Conservation (phyloP, 2,797 vertebrate genomes). For the Myotis findleyi region DNA sequence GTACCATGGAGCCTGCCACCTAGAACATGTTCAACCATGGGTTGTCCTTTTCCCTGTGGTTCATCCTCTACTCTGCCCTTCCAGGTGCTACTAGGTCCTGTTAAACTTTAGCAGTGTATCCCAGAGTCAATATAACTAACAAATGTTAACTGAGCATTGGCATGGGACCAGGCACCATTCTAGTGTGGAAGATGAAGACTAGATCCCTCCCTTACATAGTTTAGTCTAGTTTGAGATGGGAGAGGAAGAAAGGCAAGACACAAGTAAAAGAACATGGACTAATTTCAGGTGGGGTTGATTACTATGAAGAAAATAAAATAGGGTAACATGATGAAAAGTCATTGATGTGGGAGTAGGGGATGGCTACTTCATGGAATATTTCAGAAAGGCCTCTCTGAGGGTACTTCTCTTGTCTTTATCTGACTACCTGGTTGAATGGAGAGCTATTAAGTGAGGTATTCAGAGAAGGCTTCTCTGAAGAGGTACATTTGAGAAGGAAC, state of each 20-base stretch:
- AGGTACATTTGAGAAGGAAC: not conserved
- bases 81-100: not conserved
- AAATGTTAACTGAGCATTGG: not conserved
- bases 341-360: not conserved
- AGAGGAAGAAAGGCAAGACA: not conserved
- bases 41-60: no score
- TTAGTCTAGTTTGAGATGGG: not conserved
- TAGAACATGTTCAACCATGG: not conserved
- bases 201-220: not conserved
- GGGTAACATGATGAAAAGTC: not conserved
- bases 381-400: not conserved
- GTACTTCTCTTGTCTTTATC: not conserved
- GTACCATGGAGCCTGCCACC: accelerated
- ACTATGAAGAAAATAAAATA: not conserved
- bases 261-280: not conserved
- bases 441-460: not conserved
- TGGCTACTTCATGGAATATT: not conserved
- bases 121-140: not conserved
- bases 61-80: not conserved
- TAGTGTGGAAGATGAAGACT: no score
- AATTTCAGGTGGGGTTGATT: not conserved
- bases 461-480: not conserved
- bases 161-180: not conserved
- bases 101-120: not conserved
- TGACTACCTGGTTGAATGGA: not conserved